Evolutionary conservation across 2,113 vertebrate species (phyloP).

Genomic region (Psammodynastes pulverulentus): DNA sequence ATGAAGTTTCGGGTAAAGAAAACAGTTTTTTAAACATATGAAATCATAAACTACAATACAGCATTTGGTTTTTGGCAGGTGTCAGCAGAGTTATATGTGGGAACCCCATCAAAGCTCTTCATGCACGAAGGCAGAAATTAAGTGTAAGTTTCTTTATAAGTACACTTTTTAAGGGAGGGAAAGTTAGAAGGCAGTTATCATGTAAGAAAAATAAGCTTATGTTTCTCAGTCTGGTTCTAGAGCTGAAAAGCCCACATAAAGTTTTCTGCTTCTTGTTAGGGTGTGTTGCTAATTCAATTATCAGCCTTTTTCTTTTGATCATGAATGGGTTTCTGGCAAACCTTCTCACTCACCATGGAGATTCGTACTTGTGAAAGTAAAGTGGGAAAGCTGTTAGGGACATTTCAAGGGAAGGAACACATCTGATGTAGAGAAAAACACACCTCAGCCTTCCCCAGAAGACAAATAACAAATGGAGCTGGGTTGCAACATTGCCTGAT

Average conservation of each 20-base stretch:
- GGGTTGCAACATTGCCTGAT: neutral
- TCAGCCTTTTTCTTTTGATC: neutral
- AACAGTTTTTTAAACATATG: neutral
- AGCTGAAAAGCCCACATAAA: neutral
- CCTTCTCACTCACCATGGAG: neutral
- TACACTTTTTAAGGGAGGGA: neutral
- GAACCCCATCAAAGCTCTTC: constrained; percentile 83
- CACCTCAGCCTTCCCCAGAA: neutral
- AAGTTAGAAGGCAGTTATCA: neutral
- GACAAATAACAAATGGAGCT: neutral
- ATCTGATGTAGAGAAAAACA: neutral
- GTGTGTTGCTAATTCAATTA: neutral
- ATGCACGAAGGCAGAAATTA: constrained; percentile 74
- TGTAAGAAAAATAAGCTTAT: constrained; percentile 2
- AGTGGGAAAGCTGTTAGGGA: neutral
- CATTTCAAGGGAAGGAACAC: neutral
- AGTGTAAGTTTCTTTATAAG: constrained; percentile 68
- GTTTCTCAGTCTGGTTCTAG: neutral
- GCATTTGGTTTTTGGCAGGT: constrained; percentile 69
- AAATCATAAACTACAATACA: neutral
- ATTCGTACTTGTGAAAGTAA: neutral
- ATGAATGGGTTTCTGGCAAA: neutral
- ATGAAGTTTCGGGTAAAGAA: neutral
- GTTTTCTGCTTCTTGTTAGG: neutral
- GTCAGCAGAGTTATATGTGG: constrained; percentile 83